Evolutionary conservation across 1,140 invertebrate species (phyloP).

Genomic region (Tetraneura akinire): DNA sequence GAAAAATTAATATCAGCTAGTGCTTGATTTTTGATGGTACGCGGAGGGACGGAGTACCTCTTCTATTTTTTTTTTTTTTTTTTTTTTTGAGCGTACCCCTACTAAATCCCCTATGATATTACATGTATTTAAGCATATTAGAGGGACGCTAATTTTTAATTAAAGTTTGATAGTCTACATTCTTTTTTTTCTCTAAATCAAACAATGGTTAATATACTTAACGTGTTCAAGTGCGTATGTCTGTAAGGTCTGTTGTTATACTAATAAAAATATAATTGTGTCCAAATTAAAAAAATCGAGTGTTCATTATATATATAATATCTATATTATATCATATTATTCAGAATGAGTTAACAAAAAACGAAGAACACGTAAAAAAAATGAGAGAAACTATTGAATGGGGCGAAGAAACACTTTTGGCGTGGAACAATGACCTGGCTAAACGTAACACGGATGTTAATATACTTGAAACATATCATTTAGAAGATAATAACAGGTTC

Average conservation of each 20-base stretch:
- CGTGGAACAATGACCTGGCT: constrained; percentile 67
- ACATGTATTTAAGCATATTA: too few relatives aligned
- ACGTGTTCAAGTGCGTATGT: too few relatives aligned
- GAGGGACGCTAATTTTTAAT: too few relatives aligned
- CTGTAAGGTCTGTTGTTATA: not conserved
- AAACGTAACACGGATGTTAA: constrained; percentile 65
- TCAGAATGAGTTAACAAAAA: constrained; percentile 58
- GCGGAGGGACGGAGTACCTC: too few relatives aligned
- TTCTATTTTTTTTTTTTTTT: too few relatives aligned
- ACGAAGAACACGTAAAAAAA: constrained; percentile 64
- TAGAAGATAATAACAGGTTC: constrained; percentile 66
- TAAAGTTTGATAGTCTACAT: too few relatives aligned
- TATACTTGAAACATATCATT: constrained; percentile 67
- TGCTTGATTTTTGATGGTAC: too few relatives aligned
- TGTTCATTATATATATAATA: not conserved
- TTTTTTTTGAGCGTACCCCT: too few relatives aligned
- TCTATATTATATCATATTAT: not conserved
- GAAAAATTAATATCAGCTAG: too few relatives aligned
- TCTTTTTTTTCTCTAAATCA: too few relatives aligned
- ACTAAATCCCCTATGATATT: too few relatives aligned
- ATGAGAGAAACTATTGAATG: constrained; percentile 65
- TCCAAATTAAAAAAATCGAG: constrained; percentile 5
- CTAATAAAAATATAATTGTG: not conserved
- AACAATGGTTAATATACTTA: too few relatives aligned
- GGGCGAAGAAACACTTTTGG: constrained; percentile 65